Percentiles rank a stretch among this genome's conserved stretches.
Evolutionary conservation across 2,888 invertebrate species (phyloP).

Genomic region (Cephalotes varians): DNA sequence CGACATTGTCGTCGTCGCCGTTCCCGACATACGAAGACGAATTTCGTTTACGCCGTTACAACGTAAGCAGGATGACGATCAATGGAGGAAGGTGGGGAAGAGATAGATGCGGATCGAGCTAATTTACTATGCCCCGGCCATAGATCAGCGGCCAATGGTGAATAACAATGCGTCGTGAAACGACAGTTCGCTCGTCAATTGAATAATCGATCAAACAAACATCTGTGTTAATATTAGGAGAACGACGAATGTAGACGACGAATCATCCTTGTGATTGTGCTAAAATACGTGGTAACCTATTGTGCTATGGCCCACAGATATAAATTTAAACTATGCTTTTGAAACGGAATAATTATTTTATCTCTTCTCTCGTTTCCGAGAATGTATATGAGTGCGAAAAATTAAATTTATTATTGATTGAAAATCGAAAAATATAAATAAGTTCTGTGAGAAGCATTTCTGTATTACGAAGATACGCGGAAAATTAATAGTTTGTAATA

Average conservation of each 20-base stretch:
- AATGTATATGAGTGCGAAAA: background rate
- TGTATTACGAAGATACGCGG: background rate
- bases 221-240: slow-evolving; percentile 38
- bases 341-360: background rate
- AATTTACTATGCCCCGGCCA: slow-evolving; percentile 38
- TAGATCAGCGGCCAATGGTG: slow-evolving; percentile 37
- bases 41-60: slow-evolving; percentile 58
- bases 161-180: slow-evolving; percentile 51
- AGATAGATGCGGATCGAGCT: slow-evolving; percentile 40
- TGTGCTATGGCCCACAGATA: background rate
- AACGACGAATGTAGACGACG: slow-evolving; percentile 10
- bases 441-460: background rate
- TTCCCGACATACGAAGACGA: slow-evolving; percentile 66
- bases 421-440: slow-evolving; percentile 2
- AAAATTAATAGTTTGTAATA: slow-evolving; percentile 20
- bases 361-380: background rate
- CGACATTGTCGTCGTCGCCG: slow-evolving; percentile 52
- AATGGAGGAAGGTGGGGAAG: slow-evolving; percentile 9
- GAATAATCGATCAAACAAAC: slow-evolving; percentile 52
- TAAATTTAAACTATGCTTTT: background rate
- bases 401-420: background rate
- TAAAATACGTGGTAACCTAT: background rate
- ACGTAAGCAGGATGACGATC: slow-evolving; percentile 21
- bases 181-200: slow-evolving; percentile 36
- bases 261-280: background rate